A percentile compares a stretch with the other conserved stretches of the same genome.
Conservation (phyloP, 1,140 invertebrate genomes). For the Cherax destructor region DNA sequence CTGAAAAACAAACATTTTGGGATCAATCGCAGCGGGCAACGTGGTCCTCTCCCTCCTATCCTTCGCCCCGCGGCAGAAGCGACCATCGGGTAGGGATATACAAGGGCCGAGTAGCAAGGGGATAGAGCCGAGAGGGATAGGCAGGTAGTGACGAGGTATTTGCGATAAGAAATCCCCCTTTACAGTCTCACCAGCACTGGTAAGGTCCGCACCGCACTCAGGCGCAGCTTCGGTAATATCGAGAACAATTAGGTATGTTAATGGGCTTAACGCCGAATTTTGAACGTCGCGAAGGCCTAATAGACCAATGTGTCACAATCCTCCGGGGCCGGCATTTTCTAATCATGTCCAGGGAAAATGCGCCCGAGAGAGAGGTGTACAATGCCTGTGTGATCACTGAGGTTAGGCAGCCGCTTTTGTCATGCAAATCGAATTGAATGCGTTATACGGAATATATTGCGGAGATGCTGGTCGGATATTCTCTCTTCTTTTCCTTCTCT, state of each 20-base stretch:
- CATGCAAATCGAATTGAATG: slow-evolving; percentile 66
- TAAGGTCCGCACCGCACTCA: slow-evolving; percentile 49
- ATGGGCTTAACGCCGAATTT: slow-evolving; percentile 48
- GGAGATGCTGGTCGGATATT: slow-evolving; percentile 36
- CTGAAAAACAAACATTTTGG: slow-evolving; percentile 66
- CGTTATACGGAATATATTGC: slow-evolving; percentile 58
- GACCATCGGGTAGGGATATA: neutral
- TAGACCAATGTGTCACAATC: slow-evolving; percentile 52
- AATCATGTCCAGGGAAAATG: slow-evolving; percentile 39
- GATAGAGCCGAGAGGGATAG: slow-evolving; percentile 8
- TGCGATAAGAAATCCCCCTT: slow-evolving; percentile 56
- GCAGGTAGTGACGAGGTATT: neutral
- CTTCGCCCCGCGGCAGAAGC: slow-evolving; percentile 3
- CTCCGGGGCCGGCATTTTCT: slow-evolving; percentile 34
- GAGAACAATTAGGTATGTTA: slow-evolving; percentile 66
- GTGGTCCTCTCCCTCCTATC: neutral
- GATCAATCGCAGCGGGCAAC: slow-evolving; percentile 28
- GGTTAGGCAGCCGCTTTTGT: slow-evolving; percentile 50
- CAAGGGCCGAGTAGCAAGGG: neutral
- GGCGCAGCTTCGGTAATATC: slow-evolving; percentile 44
- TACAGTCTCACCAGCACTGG: slow-evolving; percentile 50
- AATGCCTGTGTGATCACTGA: slow-evolving; percentile 36
- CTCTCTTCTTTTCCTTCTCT: neutral
- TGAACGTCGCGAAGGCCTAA: slow-evolving; percentile 48
- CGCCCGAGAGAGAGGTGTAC: slow-evolving; percentile 22